phyloP scores from a whole-genome alignment of 2,113 vertebrate species.

The Prinia subflava region DNA sequence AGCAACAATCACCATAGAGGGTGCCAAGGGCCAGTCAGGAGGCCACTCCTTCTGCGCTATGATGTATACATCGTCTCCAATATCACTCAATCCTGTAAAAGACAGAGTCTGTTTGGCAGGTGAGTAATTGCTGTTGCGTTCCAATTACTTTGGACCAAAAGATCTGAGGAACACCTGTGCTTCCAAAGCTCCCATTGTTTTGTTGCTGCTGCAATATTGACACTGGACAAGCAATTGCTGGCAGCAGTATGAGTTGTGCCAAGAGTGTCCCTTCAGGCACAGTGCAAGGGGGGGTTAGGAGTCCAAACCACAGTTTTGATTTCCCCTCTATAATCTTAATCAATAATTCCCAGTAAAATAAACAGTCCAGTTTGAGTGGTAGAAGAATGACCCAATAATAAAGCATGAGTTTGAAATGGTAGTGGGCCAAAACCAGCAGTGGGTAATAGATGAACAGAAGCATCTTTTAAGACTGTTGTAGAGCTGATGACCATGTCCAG shows the following conservation, averaged over 20 bases:
- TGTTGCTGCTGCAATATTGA: not conserved
- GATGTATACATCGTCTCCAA: too few relatives aligned
- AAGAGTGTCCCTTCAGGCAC: not conserved
- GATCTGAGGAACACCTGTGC: not conserved
- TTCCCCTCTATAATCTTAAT: not conserved
- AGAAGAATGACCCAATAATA: not conserved
- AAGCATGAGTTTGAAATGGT: not conserved
- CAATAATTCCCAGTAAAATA: not conserved
- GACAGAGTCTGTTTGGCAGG: not conserved
- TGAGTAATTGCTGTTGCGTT: not conserved
- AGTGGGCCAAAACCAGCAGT: not conserved
- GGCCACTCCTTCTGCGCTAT: too few relatives aligned
- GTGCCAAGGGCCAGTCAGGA: not conserved
- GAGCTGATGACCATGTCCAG: not conserved
- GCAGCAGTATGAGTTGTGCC: not conserved
- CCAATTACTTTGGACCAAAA: not conserved
- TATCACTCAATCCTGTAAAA: not conserved
- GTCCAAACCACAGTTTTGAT: not conserved
- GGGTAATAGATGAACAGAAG: not conserved
- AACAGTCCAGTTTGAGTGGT: not conserved
- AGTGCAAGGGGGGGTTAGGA: not conserved
- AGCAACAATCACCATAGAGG: not conserved
- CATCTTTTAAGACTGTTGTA: not conserved
- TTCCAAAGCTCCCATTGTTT: not conserved
- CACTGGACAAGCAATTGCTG: not conserved